Conservation (phyloP, 2,888 invertebrate genomes). For the Muschampia plurimacula region DNA sequence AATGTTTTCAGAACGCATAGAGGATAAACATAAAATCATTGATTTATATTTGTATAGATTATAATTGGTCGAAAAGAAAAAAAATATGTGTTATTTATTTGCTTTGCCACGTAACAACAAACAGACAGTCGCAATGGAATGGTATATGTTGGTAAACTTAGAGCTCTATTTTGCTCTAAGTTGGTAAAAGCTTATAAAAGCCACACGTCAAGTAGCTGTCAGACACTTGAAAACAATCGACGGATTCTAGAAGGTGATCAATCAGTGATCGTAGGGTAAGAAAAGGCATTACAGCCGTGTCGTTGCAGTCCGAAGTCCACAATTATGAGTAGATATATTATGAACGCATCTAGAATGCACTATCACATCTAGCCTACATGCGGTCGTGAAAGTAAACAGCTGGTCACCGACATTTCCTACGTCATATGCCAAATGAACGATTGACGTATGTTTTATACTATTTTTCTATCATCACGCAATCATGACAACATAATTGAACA, state of each 20-base stretch:
- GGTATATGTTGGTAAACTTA: too few species aligned
- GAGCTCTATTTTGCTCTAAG: too few species aligned
- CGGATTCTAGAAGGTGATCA: slow-evolving; percentile 4
- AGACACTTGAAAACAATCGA: background rate
- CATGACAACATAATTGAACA: too few species aligned
- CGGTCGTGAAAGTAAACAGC: slow-evolving; percentile 35
- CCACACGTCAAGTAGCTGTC: too few species aligned
- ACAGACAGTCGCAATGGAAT: too few species aligned
- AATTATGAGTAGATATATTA: slow-evolving; percentile 4
- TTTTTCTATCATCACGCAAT: background rate
- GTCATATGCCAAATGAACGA: slow-evolving; percentile 40
- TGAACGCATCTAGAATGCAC: slow-evolving; percentile 37
- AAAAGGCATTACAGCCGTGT: slow-evolving; percentile 1
- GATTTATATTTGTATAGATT: too few species aligned
- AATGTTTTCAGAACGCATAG: too few species aligned
- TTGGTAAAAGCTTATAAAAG: too few species aligned
- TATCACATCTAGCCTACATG: slow-evolving; percentile 32
- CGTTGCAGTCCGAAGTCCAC: slow-evolving; percentile 8
- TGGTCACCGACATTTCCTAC: slow-evolving; percentile 34
- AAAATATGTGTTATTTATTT: too few species aligned
- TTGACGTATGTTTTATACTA: background rate
- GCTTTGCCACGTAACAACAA: too few species aligned
- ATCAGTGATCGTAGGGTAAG: background rate
- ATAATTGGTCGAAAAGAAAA: too few species aligned
- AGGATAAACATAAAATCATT: too few species aligned